Percentiles rank a stretch among this genome's conserved stretches.
Evolutionary conservation across 2,797 vertebrate species (phyloP).

Genomic region (Acipenser ruthenus): DNA sequence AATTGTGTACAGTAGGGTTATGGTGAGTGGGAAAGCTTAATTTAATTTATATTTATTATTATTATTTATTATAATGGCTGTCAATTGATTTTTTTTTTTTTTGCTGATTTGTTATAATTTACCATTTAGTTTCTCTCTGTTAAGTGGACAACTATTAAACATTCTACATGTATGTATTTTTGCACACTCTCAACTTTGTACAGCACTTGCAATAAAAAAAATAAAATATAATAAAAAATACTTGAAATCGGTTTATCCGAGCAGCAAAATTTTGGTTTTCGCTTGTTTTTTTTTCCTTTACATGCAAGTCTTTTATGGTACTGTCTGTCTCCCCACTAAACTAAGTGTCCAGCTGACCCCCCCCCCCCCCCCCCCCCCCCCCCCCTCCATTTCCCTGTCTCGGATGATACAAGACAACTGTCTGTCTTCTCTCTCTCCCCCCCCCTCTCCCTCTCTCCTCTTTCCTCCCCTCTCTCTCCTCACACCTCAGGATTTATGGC

Average conservation of each 20-base stretch:
- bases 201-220: slow-evolving; percentile 58
- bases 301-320: background rate
- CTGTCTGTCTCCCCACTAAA: slow-evolving; percentile 19
- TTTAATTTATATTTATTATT: slow-evolving; percentile 19
- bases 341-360: slow-evolving; percentile 24
- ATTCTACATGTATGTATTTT: background rate
- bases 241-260: background rate
- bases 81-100: slow-evolving; percentile 29
- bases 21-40: slow-evolving; percentile 35
- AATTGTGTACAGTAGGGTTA: background rate
- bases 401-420: slow-evolving; percentile 25
- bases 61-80: slow-evolving; percentile 30
- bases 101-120: slow-evolving; percentile 37
- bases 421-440: slow-evolving; percentile 14
- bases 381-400: background rate
- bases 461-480: background rate
- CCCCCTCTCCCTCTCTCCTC: background rate
- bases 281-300: slow-evolving; percentile 8
- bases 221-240: slow-evolving; percentile 43
- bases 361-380: background rate
- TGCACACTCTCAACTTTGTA: slow-evolving; percentile 48
- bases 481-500: background rate
- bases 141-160: slow-evolving; percentile 39
- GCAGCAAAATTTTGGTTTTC: background rate
- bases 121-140: slow-evolving; percentile 42